Conservation (phyloP, 2,797 vertebrate genomes). For the Phoxinus dragarum region DNA sequence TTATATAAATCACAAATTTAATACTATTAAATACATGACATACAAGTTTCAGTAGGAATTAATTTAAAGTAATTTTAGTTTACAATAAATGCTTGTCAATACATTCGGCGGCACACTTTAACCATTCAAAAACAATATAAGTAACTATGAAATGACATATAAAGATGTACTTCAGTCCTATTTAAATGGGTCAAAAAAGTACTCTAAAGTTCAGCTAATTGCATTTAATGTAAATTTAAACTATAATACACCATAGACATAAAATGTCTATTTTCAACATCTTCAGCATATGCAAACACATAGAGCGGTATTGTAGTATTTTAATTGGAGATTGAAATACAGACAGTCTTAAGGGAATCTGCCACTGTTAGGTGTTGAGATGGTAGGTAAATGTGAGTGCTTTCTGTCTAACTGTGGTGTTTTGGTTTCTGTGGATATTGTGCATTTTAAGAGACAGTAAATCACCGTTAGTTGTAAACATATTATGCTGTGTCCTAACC, state of each 20-base stretch:
- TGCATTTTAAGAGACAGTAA: not conserved
- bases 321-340: not conserved
- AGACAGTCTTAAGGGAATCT: not conserved
- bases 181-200: not conserved
- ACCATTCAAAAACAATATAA: not conserved
- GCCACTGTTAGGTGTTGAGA: not conserved
- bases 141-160: not conserved
- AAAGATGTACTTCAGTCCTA: not conserved
- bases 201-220: not conserved
- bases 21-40: not conserved
- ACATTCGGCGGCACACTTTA: not conserved
- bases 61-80: not conserved
- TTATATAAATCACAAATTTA: not conserved
- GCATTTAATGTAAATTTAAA: not conserved
- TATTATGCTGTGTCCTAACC: not conserved
- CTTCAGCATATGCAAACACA: not conserved
- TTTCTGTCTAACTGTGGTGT: not conserved
- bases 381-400: constrained; percentile 8
- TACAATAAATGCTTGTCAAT: not conserved
- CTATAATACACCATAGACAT: not conserved
- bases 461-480: constrained; percentile 11
- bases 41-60: not conserved
- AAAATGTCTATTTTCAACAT: not conserved
- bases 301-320: not conserved
- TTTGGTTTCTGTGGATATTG: constrained; percentile 28